Base-by-base conservation (phyloP, 1,140 invertebrate species). In the Bombus sibiricus region DNA sequence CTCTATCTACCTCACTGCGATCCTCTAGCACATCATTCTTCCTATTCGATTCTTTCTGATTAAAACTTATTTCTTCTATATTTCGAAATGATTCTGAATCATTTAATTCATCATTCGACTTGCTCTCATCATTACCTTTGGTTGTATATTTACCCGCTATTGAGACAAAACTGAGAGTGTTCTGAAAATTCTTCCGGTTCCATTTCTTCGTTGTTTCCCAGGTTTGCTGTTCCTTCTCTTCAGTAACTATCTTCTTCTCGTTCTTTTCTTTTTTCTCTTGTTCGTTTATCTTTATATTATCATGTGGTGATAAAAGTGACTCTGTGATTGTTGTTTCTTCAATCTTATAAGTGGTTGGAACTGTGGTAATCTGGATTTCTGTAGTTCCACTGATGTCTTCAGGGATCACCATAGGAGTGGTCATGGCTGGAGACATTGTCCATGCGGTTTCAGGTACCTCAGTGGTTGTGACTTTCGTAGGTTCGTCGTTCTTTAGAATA, bases 401-500 rank as follows among this genome's bases (percentile, higher is more conserved):
- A 34, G 72, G 64, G 5, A 76, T 8, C 1, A 68, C 32, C 66
- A 78, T 69, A 9, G 83, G 72, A 53, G 82, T 83, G 1, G 88
- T 83, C 28, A 62, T 43, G 15, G 86, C 85, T 1, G 78, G 68
- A 1, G 73, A 82, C 79, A 86, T 90, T 3, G 89, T 85, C 92
- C 90, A 87, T 5, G 64, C 73, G 9, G 39, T 71, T 28, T 87
- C 88, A 8, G 87, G 81, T 43, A 43, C 3, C 0, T 81, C 78
- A 2, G 88, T 92, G 4, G 82, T 90, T 1, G 88, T 86, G 0
- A 66, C n/a, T 0, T 59, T 90, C 18, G 57, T 18, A 4, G 86
- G 59, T 6, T 87, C 85, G 0, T 90, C 90, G 8, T 68, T 90
- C 32, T 87, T 92, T 59, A 93, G 75, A 68, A 93, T 92, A 68